These are phyloP conservation scores for Goniozus legneri DNA, from an alignment of 1,140 invertebrate genomes.

Conservation along the genomic window DNA sequence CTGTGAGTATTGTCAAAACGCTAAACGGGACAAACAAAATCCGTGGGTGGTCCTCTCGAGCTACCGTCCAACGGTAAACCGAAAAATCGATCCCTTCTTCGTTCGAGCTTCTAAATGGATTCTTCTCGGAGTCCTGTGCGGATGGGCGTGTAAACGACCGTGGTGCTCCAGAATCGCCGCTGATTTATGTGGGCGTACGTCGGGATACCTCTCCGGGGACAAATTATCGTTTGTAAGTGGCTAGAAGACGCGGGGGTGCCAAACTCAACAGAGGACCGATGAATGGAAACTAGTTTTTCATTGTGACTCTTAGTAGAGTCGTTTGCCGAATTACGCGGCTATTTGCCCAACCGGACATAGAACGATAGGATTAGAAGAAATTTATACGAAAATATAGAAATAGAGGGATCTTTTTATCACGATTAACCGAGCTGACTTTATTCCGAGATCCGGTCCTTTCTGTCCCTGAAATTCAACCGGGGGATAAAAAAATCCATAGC, in stretches of 20 bases:
- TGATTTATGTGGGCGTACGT: conserved; percentile 27
- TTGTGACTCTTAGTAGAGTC: too few species aligned
- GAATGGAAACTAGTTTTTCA: neutral
- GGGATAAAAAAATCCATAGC: too few species aligned
- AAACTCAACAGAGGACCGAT: neutral
- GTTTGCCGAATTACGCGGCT: too few species aligned
- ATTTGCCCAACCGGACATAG: too few species aligned
- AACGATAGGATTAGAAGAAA: too few species aligned
- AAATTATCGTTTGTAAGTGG: neutral
- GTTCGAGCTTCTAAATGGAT: conserved; percentile 7
- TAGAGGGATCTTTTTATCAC: too few species aligned
- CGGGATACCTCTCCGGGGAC: neutral
- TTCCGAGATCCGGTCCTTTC: too few species aligned
- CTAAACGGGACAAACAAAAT: conserved; percentile 36
- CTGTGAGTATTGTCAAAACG: neutral
- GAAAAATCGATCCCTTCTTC: conserved; percentile 12
- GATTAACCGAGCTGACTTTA: too few species aligned
- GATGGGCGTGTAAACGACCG: conserved; percentile 25
- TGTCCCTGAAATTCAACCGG: too few species aligned
- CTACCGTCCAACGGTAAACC: too few species aligned
- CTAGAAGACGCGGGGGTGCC: neutral
- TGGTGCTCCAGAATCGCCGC: conserved; percentile 14
- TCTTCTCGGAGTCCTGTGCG: conserved; percentile 15
- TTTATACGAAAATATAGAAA: too few species aligned
- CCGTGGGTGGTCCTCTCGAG: conserved; percentile 32